Evolutionary conservation across 1,140 invertebrate genomes (phyloP).

Genomic region (Drosophila repletoides): DNA sequence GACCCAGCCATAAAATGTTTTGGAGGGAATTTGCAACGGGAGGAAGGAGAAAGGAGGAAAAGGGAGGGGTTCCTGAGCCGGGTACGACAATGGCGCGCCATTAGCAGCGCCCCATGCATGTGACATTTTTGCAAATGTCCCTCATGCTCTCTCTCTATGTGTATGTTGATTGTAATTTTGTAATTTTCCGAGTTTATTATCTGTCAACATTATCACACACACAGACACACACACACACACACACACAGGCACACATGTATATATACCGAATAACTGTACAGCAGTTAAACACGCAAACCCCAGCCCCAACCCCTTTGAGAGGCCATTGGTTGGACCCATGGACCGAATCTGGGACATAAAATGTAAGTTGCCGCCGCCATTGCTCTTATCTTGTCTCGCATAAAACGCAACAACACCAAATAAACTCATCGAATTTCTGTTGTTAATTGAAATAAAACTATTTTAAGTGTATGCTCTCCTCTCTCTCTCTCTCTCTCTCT

Average conservation of each 20-base stretch:
- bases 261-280: constrained; percentile 22
- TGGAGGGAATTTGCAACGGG: background rate
- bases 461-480: constrained; percentile 48
- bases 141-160: constrained; percentile 15
- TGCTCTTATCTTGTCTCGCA: constrained; percentile 77
- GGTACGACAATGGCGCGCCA: constrained; percentile 67
- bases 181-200: constrained; percentile 80
- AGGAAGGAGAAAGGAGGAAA: background rate
- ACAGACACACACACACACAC: constrained; percentile 35
- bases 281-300: constrained; percentile 47
- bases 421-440: constrained; percentile 80
- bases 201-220: constrained; percentile 78
- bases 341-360: constrained; percentile 41
- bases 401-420: constrained; percentile 74
- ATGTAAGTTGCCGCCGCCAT: constrained; percentile 69
- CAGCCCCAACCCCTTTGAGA: constrained; percentile 9
- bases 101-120: constrained; percentile 56
- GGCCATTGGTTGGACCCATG: constrained; percentile 32
- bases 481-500: too few relatives aligned
- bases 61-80: constrained; percentile 3
- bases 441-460: constrained; percentile 81
- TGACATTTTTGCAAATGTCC: constrained; percentile 51
- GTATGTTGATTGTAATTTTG: constrained; percentile 74
- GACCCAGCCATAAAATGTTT: constrained; percentile 47
- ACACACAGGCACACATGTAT: constrained; percentile 11